These are phyloP conservation scores for Artemia sinica DNA, from an alignment of 2,888 invertebrate species.

Conservation along the genomic window DNA sequence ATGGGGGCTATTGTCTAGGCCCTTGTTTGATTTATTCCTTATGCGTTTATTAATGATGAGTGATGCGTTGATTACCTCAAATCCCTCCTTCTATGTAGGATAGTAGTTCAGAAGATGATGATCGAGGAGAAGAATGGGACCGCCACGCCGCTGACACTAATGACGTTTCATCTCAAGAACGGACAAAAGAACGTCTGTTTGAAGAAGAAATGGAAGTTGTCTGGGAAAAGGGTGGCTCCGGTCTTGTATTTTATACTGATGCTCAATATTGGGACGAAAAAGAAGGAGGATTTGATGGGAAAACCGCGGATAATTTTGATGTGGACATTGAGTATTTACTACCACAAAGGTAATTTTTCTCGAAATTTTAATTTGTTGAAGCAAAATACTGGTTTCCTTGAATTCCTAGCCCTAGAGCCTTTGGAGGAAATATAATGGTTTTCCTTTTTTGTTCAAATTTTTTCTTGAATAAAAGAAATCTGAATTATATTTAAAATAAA, in stretches of 20 bases:
- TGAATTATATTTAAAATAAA: too few species aligned
- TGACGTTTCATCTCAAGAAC: conserved; percentile 34
- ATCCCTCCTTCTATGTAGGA: conserved; percentile 12
- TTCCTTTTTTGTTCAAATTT: too few species aligned
- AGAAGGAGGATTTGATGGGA: conserved; percentile 38
- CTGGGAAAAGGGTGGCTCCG: conserved; percentile 43
- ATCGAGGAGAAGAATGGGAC: conserved; percentile 39
- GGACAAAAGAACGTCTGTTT: conserved; percentile 36
- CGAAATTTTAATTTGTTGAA: too few species aligned
- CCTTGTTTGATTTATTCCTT: not conserved
- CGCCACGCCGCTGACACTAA: conserved; percentile 36
- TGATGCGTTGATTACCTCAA: not conserved
- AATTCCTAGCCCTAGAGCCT: too few species aligned
- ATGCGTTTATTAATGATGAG: not conserved
- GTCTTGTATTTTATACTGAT: conserved; percentile 41
- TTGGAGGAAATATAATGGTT: too few species aligned
- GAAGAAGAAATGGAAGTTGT: conserved; percentile 34
- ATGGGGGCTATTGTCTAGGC: too few species aligned
- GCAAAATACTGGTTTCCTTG: too few species aligned
- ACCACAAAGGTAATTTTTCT: conserved; percentile 30
- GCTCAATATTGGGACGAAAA: conserved; percentile 37
- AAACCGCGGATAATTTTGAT: conserved; percentile 41
- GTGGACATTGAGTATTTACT: conserved; percentile 39
- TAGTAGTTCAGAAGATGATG: conserved; percentile 30
- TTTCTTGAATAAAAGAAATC: too few species aligned